Conservation (phyloP, 2,888 invertebrate genomes). For the Sesia bembeciformis region DNA sequence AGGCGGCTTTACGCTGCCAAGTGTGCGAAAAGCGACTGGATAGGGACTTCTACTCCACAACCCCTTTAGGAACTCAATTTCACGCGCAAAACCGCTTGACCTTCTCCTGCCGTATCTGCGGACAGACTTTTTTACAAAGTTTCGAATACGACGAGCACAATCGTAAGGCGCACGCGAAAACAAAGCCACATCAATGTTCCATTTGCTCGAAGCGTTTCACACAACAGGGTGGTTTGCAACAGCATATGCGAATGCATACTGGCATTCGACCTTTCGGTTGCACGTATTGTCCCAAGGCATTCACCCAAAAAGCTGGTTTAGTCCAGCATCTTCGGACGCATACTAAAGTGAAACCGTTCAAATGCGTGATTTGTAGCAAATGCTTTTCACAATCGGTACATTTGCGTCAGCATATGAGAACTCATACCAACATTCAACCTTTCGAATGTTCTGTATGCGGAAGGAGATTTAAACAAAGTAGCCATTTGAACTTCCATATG, state of each 20-base stretch:
- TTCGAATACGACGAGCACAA: slow-evolving; percentile 51
- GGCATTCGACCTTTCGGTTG: slow-evolving; percentile 59
- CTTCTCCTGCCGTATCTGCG: slow-evolving; percentile 48
- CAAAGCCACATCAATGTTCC: slow-evolving; percentile 56
- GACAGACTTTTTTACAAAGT: slow-evolving; percentile 40
- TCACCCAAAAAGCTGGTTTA: slow-evolving; percentile 63
- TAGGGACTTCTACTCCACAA: slow-evolving; percentile 26
- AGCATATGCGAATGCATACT: slow-evolving; percentile 65
- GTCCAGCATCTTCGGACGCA: slow-evolving; percentile 66
- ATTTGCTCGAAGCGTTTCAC: slow-evolving; percentile 61
- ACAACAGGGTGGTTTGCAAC: slow-evolving; percentile 61
- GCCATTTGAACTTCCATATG: slow-evolving; percentile 65
- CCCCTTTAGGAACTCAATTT: slow-evolving; percentile 20
- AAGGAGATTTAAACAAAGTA: slow-evolving; percentile 61
- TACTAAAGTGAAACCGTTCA: slow-evolving; percentile 63
- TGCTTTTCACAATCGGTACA: slow-evolving; percentile 67
- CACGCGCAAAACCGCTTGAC: slow-evolving; percentile 22
- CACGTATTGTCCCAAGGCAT: slow-evolving; percentile 56
- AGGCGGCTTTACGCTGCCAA: slow-evolving; percentile 61
- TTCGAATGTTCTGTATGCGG: slow-evolving; percentile 57
- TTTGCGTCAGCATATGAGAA: slow-evolving; percentile 64
- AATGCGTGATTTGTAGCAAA: slow-evolving; percentile 59
- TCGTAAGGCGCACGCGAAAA: slow-evolving; percentile 48
- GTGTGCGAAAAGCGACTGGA: slow-evolving; percentile 64
- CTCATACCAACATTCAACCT: slow-evolving; percentile 66